phyloP scores from a whole-genome alignment of 2,888 invertebrate species.

The Pinctada fucata region DNA sequence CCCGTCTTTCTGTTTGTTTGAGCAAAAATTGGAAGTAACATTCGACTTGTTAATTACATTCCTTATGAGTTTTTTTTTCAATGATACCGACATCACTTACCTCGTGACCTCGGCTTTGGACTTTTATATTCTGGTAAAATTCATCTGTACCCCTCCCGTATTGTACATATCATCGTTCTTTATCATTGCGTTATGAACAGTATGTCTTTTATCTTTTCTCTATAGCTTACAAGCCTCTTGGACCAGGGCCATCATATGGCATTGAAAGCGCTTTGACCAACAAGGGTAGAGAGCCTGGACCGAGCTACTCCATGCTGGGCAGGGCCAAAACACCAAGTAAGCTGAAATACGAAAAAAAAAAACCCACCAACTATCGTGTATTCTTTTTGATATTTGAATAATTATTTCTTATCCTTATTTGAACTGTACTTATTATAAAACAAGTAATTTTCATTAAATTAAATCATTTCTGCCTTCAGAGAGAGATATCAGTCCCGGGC shows the following conservation, averaged over 20 bases:
- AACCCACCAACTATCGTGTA: too few species aligned
- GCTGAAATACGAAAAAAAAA: not conserved
- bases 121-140: too few species aligned
- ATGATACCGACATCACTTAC: too few species aligned
- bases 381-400: not conserved
- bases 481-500: constrained; percentile 52
- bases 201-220: too few species aligned
- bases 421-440: not conserved
- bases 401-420: not conserved
- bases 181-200: too few species aligned
- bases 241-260: constrained; percentile 57
- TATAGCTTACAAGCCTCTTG: constrained; percentile 47
- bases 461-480: constrained; percentile 38
- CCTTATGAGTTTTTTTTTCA: too few species aligned
- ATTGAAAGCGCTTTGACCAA: constrained; percentile 45
- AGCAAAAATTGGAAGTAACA: too few species aligned
- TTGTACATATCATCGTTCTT: too few species aligned
- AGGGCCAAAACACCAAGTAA: constrained; percentile 55
- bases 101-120: too few species aligned
- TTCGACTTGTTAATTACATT: too few species aligned
- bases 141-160: too few species aligned
- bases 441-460: not conserved
- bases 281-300: constrained; percentile 45
- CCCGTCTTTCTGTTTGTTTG: too few species aligned
- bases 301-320: constrained; percentile 48